Evolutionary conservation across 2,113 vertebrate species (phyloP).

Genomic region (Melanerpes formicivorus): DNA sequence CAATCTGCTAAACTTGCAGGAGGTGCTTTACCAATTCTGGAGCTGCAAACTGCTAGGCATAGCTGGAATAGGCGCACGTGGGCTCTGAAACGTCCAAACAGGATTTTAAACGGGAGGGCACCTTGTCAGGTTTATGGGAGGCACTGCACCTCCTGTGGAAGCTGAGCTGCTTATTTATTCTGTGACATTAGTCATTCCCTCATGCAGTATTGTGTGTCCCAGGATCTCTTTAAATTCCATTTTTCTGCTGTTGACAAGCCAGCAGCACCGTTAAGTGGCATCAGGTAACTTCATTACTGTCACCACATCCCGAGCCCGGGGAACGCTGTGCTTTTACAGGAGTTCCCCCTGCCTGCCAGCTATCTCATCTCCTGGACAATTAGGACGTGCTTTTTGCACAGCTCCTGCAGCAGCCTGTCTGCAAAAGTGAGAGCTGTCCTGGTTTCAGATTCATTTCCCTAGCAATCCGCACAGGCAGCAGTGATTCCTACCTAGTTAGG

Average conservation of each 20-base stretch:
- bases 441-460: conserved; percentile 27
- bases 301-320: not conserved
- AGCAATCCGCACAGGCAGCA: not conserved
- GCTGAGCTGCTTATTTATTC: conserved; percentile 21
- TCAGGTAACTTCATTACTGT: conserved; percentile 52
- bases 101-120: not conserved
- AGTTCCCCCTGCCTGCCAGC: not conserved
- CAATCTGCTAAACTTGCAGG: not conserved
- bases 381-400: conserved; percentile 49
- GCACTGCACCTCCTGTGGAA: not conserved
- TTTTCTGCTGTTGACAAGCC: conserved; percentile 48
- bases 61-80: not conserved
- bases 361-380: conserved; percentile 51
- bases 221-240: conserved; percentile 45
- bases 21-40: not conserved
- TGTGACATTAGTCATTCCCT: conserved; percentile 13
- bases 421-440: conserved; percentile 12
- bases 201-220: not conserved
- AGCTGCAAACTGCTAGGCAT: not conserved
- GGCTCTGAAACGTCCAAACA: not conserved
- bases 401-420: conserved; percentile 16
- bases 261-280: conserved; percentile 3
- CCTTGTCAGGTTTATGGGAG: not conserved
- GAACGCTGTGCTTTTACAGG: not conserved
- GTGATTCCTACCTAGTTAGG: conserved; percentile 20